Conservation (phyloP, 2,888 invertebrate species). For the Odontomyia ornata region DNA sequence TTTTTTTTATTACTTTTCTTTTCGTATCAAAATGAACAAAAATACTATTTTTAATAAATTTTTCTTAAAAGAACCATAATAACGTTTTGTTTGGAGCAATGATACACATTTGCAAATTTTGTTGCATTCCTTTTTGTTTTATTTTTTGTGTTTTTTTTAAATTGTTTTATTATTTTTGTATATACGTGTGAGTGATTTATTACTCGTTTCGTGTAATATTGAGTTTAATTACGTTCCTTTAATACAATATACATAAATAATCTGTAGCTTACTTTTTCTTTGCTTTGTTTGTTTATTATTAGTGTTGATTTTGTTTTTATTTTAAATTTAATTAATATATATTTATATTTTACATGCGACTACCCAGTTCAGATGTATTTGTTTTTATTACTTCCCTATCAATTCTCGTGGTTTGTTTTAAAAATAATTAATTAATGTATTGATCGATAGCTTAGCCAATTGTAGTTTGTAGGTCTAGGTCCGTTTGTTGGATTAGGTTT, state of each 20-base stretch:
- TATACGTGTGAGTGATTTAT: no score
- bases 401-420: conserved; percentile 30
- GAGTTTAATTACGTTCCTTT: conserved; percentile 11
- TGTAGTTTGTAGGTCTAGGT: neutral
- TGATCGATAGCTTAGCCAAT: conserved; percentile 14
- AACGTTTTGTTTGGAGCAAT: conserved; percentile 16
- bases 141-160: conserved; percentile 18
- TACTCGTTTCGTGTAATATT: neutral
- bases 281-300: conserved; percentile 28
- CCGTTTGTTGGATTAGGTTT: conserved; percentile 7
- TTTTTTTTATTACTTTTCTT: conserved; percentile 24
- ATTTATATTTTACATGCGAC: conserved; percentile 63
- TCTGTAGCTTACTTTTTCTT: conserved; percentile 16
- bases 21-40: conserved; percentile 42
- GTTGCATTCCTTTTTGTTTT: conserved; percentile 24
- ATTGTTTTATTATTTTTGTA: neutral
- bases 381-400: conserved; percentile 51
- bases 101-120: conserved; percentile 6
- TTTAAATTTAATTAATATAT: conserved; percentile 33
- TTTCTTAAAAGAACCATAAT: conserved; percentile 20
- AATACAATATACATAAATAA: conserved; percentile 39
- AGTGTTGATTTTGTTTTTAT: conserved; percentile 32
- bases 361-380: conserved; percentile 64
- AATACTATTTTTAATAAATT: conserved; percentile 29
- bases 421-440: neutral